These are phyloP conservation scores for Drosophila pegasa DNA, from an alignment of 2,888 invertebrate species.

Conservation along the genomic window DNA sequence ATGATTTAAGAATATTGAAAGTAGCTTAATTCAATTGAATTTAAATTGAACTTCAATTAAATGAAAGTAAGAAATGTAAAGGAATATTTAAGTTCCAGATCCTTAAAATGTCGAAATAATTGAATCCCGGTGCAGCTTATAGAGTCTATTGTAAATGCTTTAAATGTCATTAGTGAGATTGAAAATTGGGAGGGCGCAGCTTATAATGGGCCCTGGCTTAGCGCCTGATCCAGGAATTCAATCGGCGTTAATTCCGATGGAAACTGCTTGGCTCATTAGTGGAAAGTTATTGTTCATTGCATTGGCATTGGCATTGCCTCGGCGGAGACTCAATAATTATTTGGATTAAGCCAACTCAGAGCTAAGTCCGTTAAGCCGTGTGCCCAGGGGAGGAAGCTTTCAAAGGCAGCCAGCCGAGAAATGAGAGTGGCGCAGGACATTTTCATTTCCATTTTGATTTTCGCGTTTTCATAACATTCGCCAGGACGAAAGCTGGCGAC, in stretches of 20 bases:
- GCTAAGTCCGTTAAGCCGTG: conserved; percentile 44
- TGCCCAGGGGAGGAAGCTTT: conserved; percentile 31
- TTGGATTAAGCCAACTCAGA: conserved; percentile 28
- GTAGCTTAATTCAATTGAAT: too few relatives aligned
- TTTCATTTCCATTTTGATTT: conserved; percentile 28
- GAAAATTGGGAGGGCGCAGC: neutral
- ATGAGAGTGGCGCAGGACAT: conserved; percentile 51
- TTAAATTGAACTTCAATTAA: too few relatives aligned
- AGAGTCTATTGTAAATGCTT: neutral
- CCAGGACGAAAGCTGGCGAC: conserved; percentile 54
- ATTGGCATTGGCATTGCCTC: conserved; percentile 6
- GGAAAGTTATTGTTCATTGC: neutral
- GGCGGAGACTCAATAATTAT: conserved; percentile 44
- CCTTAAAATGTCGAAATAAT: neutral
- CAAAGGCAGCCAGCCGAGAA: conserved; percentile 45
- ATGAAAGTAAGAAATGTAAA: too few relatives aligned
- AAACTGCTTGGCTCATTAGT: conserved; percentile 1
- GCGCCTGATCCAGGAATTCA: conserved; percentile 6
- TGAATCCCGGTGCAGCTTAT: neutral
- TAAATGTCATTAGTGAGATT: neutral
- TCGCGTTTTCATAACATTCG: conserved; percentile 35
- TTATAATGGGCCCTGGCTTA: neutral
- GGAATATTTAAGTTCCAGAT: neutral
- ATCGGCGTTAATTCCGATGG: conserved; percentile 1
- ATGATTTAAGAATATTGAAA: too few relatives aligned